Base-by-base conservation (phyloP, 1,140 invertebrate genomes). In the Zaprionus vittiger region DNA sequence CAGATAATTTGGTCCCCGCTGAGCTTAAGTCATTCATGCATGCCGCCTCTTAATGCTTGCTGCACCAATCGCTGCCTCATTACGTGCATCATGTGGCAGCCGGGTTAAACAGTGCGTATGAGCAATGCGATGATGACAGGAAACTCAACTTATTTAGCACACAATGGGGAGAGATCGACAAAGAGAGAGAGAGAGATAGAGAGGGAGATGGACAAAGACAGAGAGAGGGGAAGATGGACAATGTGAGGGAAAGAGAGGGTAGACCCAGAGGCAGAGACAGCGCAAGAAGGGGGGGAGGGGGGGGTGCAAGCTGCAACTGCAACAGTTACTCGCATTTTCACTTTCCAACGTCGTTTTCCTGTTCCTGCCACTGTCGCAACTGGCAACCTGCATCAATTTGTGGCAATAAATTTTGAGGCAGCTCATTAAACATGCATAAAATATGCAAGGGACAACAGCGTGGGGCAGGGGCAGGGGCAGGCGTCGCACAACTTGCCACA, bases 321-420 rank as follows among this genome's bases (percentile, higher is more conserved):
- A 80, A 83, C 77, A 87, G 83, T 79, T 64, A 74, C 65, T 75
- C 83, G 84, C 80, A 80, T 89, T 86, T 86, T 86, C 83, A 86
- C 77, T 86, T 89, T 87, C 63, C 67, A 66, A 56, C 62, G 38
- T 69, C 60, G 66, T 79, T 77, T 87, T 87, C 84, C 84, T 83
- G 77, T 83, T 80, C 78, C 60, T 75, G 70, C 63, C 77, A 73
- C 54, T 34, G 31, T 34, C 56, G 38, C 17, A 24, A 24, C 52
- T 41, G 20, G 52, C 20, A 67, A 41, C 37, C 37, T 47, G 66
- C 70, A 62, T 66, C 70, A 74, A 73, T 87, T 72, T 75, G 66
- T 57, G 63, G 80, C 83, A 64, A 80, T 86, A 81, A 77, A 83
- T 76, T 81, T 89, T 66, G 71, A 73, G 80, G 80, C 84, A 89